Percentiles rank a stretch among this genome's conserved stretches.
Conservation (phyloP, 2,888 invertebrate species). For the Trichopria drosophilae region DNA sequence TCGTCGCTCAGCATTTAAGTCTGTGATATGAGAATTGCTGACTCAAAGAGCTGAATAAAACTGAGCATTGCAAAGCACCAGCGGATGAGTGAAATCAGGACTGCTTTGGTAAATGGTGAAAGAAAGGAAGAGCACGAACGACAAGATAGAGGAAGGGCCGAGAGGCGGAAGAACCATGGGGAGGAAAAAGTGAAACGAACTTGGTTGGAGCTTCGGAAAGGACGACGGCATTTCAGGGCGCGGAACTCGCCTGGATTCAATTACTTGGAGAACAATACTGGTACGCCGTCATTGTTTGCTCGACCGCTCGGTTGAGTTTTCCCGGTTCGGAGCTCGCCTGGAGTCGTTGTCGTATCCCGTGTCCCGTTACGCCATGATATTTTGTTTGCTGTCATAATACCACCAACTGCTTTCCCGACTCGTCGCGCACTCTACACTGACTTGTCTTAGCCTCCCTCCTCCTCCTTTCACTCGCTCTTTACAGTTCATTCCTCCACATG, state of each 20-base stretch:
- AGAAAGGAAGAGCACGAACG: slow-evolving; percentile 19
- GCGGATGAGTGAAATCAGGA: not conserved
- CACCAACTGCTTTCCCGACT: slow-evolving; percentile 32
- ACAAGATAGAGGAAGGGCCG: slow-evolving; percentile 18
- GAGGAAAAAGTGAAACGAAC: slow-evolving; percentile 39
- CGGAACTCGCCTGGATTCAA: slow-evolving; percentile 56
- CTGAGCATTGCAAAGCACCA: no score
- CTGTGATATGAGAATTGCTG: slow-evolving; percentile 12
- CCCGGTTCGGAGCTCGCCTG: slow-evolving; percentile 19
- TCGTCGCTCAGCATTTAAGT: not conserved
- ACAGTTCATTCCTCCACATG: slow-evolving; percentile 22
- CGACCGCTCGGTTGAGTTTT: slow-evolving; percentile 53
- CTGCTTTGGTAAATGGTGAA: no score
- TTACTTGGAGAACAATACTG: slow-evolving; percentile 57
- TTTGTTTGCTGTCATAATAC: slow-evolving; percentile 54
- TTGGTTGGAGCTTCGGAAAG: slow-evolving; percentile 37
- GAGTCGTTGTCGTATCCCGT: no score
- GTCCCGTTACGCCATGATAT: slow-evolving; percentile 51
- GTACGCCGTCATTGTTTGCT: slow-evolving; percentile 55
- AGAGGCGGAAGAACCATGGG: slow-evolving; percentile 31
- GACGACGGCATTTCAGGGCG: slow-evolving; percentile 31
- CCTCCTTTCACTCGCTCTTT: slow-evolving; percentile 21
- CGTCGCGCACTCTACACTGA: slow-evolving; percentile 19
- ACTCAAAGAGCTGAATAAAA: no score
- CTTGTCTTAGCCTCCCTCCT: slow-evolving; percentile 1